Evolutionary conservation across 2,113 vertebrate genomes (phyloP).

Genomic region (Herpailurus yagouaroundi): DNA sequence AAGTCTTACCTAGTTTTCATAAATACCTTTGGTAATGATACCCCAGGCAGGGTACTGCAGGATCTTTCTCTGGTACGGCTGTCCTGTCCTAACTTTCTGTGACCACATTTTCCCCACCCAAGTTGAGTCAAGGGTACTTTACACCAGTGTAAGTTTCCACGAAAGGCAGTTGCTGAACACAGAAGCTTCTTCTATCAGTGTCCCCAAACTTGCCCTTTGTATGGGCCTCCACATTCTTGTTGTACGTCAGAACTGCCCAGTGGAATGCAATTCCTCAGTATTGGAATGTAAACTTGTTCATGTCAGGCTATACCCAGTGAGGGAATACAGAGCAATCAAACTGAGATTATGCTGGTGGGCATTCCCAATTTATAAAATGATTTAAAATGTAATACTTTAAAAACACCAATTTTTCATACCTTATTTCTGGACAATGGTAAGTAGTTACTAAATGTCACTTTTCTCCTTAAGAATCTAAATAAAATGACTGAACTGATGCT

Average conservation of each 20-base stretch:
- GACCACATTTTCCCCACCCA: slow-evolving; percentile 39
- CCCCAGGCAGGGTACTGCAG: neutral
- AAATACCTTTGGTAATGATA: slow-evolving; percentile 16
- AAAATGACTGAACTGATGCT: neutral
- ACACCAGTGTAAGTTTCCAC: neutral
- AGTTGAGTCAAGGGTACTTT: neutral
- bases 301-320: slow-evolving; percentile 77
- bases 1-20: slow-evolving; percentile 56
- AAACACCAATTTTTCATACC: neutral
- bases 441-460: neutral
- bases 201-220: slow-evolving; percentile 80
- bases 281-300: slow-evolving; percentile 85
- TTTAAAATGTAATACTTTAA: neutral
- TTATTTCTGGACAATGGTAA: neutral
- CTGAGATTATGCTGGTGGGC: neutral
- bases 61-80: neutral
- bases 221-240: slow-evolving; percentile 85
- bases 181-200: slow-evolving; percentile 71
- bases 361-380: neutral
- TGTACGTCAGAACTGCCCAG: slow-evolving; percentile 83
- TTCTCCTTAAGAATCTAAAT: slow-evolving; percentile 15
- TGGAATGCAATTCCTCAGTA: slow-evolving; percentile 87
- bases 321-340: neutral
- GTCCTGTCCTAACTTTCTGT: neutral
- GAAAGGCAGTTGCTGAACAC: slow-evolving; percentile 59